Percentiles rank a stretch among this genome's conserved stretches.
phyloP scores from a whole-genome alignment of 1,140 invertebrate genomes.

The Neelides sp. region DNA sequence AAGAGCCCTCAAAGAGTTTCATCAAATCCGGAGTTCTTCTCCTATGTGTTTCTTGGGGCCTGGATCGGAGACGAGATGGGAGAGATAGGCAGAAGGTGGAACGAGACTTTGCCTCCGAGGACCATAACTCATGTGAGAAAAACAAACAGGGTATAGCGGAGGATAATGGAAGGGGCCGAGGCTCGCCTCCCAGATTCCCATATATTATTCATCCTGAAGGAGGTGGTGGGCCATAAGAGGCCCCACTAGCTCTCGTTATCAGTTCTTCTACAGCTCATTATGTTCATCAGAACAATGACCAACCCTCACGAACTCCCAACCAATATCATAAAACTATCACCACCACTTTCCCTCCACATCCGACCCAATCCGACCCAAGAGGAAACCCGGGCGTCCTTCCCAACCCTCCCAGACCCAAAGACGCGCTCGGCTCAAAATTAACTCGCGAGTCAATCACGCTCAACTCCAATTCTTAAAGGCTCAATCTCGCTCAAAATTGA shows the following conservation, averaged over 20 bases:
- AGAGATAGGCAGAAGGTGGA: too few relatives aligned
- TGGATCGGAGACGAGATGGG: too few relatives aligned
- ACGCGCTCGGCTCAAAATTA: too few relatives aligned
- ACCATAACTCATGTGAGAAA: constrained; percentile 1
- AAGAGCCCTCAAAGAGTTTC: too few relatives aligned
- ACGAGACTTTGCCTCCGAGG: neutral
- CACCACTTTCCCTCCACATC: constrained; percentile 3
- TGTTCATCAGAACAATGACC: constrained; percentile 20
- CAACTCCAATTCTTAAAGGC: too few relatives aligned
- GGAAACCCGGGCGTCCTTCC: too few relatives aligned
- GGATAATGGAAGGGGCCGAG: constrained; percentile 13
- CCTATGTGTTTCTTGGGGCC: too few relatives aligned
- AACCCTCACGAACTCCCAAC: constrained; percentile 11
- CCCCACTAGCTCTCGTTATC: constrained; percentile 12
- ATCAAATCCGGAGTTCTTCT: too few relatives aligned
- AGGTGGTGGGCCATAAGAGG: neutral
- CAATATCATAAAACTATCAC: constrained; percentile 23
- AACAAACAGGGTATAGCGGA: constrained; percentile 10
- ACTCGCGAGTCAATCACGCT: too few relatives aligned
- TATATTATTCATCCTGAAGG: constrained; percentile 12
- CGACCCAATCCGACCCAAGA: too few relatives aligned
- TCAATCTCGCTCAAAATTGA: too few relatives aligned
- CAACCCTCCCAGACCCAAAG: too few relatives aligned
- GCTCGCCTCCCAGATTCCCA: constrained; percentile 21
- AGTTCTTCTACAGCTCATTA: constrained; percentile 19